A percentile compares a stretch with the other conserved stretches of the same genome.
These are phyloP conservation scores for Drosophila aff. DNA, from an alignment of 1,140 invertebrate genomes.

Conservation along the genomic window DNA sequence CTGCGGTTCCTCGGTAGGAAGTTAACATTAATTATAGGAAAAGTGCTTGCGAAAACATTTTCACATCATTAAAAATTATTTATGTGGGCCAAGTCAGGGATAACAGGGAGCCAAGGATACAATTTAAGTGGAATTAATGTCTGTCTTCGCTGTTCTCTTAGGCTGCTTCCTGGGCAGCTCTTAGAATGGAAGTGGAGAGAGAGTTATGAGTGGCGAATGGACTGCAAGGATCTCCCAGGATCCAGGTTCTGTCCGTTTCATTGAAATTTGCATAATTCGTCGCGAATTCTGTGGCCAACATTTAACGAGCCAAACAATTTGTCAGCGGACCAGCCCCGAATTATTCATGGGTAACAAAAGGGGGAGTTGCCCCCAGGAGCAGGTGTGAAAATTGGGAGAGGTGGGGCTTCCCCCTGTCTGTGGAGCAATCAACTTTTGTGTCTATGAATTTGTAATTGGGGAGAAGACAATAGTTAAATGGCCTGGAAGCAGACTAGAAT, in stretches of 20 bases:
- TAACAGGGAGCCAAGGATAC: constrained; percentile 48
- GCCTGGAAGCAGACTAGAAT: constrained; percentile 27
- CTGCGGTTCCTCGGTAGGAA: constrained; percentile 11
- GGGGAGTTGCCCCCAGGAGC: neutral
- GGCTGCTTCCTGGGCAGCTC: neutral
- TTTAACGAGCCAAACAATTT: constrained; percentile 64
- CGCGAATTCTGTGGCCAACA: constrained; percentile 44
- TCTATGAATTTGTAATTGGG: constrained; percentile 59
- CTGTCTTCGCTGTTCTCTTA: constrained; percentile 9
- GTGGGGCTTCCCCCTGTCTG: constrained; percentile 6
- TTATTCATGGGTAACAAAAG: constrained; percentile 47
- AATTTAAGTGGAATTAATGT: constrained; percentile 53
- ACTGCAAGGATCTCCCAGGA: constrained; percentile 16
- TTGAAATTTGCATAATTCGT: constrained; percentile 56
- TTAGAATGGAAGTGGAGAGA: neutral
- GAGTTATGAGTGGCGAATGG: constrained; percentile 15
- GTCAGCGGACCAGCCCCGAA: constrained; percentile 45
- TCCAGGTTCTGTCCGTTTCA: constrained; percentile 1
- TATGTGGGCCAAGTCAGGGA: constrained; percentile 50
- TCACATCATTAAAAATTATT: constrained; percentile 70
- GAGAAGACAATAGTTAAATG: constrained; percentile 26
- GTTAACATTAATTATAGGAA: constrained; percentile 53
- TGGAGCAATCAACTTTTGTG: constrained; percentile 44
- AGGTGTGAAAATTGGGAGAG: constrained; percentile 13
- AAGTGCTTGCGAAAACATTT: constrained; percentile 53